Evolutionary conservation across 2,888 invertebrate genomes (phyloP).

Genomic region (Callimorpha dominula): DNA sequence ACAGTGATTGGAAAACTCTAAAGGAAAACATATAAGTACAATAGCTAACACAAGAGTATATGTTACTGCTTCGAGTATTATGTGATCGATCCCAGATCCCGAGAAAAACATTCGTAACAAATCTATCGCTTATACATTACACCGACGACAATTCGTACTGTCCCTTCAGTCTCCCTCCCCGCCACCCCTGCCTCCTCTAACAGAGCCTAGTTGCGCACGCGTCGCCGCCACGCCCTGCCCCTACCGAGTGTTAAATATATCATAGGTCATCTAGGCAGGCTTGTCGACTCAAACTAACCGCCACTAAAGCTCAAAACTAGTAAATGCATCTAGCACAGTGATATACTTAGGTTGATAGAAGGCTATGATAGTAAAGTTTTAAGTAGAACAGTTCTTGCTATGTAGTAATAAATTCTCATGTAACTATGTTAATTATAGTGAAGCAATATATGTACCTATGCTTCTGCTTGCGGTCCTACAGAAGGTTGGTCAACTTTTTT

Average conservation of each 20-base stretch:
- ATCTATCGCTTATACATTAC: conserved; percentile 43
- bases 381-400: conserved; percentile 37
- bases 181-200: conserved; percentile 43
- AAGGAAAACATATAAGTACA: too few species aligned
- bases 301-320: conserved; percentile 52
- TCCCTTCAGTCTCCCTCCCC: conserved; percentile 65
- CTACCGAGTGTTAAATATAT: conserved; percentile 76
- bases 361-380: conserved; percentile 32
- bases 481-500: neutral
- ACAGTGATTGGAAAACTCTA: too few species aligned
- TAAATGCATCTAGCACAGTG: conserved; percentile 39
- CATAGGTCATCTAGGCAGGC: conserved; percentile 75
- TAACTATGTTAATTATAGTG: neutral
- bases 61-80: too few species aligned
- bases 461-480: neutral
- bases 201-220: conserved; percentile 74
- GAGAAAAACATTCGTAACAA: neutral
- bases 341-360: conserved; percentile 36
- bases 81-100: neutral
- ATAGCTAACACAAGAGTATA: too few species aligned
- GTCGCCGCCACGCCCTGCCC: conserved; percentile 76
- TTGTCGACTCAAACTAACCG: conserved; percentile 53
- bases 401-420: conserved; percentile 1
- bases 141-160: conserved; percentile 62
- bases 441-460: neutral